Base-by-base conservation (phyloP, 2,113 vertebrate species). In the Colossoma macropomum region DNA sequence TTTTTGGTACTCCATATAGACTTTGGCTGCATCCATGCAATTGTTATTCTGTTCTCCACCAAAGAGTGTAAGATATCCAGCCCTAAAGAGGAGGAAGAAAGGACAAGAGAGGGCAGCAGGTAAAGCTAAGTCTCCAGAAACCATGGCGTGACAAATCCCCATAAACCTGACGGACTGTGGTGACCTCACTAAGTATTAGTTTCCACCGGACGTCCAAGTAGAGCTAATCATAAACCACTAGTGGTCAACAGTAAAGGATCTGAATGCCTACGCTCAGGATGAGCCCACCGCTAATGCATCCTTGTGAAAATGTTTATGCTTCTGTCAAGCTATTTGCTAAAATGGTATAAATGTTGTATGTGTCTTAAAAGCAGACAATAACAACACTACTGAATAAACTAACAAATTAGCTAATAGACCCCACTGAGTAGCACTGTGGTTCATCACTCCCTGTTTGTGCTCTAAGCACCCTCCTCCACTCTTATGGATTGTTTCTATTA, bases 41-140 rank as follows among this genome's bases (percentile, higher is more conserved):
- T 95, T 87, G 78, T 78, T 92, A 82, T 91, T 93, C 52, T 89
- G 88, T 65, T 95, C 94, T 0, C 91, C 92, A 50, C 93, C 96
- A 15, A 93, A 96, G 19, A 96, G 89, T 0, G 92, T 95, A 86
- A 96, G 91, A 86, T 95, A 97, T 32, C 96, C 96, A 0, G 93
- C 94, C 89, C 96, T 97, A 84, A 6, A 30, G 21, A 21, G 74
- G 9, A 25, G 75, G 4, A 82, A 4, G 86, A n/a, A 4, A 0
- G 13, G 6, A 81, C 10, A 72, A 1, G 15, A 13, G 28, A 69
- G 15, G 25, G 19, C 15, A 9, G 7, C 15, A 17, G 27, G 15
- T 25, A 28, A 30, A 70, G 38, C 16, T 15, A 45, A 72, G 21
- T 23, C 15, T 13, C 23, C 21, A 45, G 66, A 23, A 25, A 63